phyloP scores from a whole-genome alignment of 2,113 vertebrate species.

The Lynx canadensis region DNA sequence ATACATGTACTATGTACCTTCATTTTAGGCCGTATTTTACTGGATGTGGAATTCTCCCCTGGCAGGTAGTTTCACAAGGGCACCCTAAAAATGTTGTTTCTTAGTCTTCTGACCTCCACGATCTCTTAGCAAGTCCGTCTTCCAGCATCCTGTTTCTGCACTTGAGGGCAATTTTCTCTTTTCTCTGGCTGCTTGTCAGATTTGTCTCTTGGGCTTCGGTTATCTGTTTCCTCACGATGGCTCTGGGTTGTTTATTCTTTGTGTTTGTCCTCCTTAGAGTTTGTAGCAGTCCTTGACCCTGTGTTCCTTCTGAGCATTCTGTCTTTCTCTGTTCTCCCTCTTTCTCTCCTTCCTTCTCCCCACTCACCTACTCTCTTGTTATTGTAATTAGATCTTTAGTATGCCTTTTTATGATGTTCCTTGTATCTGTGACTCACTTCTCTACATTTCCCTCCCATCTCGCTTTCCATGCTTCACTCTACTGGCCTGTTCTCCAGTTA shows the following conservation, averaged over 20 bases:
- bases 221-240: not conserved
- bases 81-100: not conserved
- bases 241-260: not conserved
- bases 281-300: not conserved
- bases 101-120: not conserved
- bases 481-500: not conserved
- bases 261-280: not conserved
- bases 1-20: not conserved
- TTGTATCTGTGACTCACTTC: not conserved
- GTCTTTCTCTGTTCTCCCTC: not conserved
- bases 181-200: not conserved
- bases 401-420: not conserved
- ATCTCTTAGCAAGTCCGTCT: not conserved
- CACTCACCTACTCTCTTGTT: not conserved
- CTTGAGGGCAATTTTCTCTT: not conserved
- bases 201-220: not conserved
- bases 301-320: not conserved
- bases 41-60: not conserved
- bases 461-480: not conserved
- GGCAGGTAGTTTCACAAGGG: not conserved
- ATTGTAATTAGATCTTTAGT: not conserved
- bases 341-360: not conserved
- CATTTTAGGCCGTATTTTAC: not conserved
- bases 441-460: no score
- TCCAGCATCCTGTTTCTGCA: not conserved